Percentiles rank a stretch among this genome's conserved stretches.
Conservation (phyloP, 2,888 invertebrate species). For the Branchipolynoe longqiensis region DNA sequence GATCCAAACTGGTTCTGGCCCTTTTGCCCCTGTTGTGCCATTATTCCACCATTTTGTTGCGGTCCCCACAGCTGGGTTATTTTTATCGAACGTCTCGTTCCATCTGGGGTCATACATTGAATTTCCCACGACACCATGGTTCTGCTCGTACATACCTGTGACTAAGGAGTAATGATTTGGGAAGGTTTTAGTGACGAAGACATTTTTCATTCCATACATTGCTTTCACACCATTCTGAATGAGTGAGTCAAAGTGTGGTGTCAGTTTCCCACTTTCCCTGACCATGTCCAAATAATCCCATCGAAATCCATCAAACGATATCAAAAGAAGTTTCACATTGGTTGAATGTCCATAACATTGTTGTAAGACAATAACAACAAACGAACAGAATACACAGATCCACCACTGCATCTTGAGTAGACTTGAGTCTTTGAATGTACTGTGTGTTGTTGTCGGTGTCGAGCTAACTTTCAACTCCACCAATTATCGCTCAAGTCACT, state of each 20-base stretch:
- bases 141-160: constrained; percentile 85
- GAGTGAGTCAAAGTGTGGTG: constrained; percentile 85
- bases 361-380: neutral
- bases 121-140: constrained; percentile 88
- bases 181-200: constrained; percentile 86
- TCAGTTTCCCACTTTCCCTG: constrained; percentile 74
- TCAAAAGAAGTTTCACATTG: constrained; percentile 84
- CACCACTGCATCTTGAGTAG: neutral
- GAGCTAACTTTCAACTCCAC: constrained; percentile 10
- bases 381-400: neutral
- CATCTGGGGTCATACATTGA: constrained; percentile 84
- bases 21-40: constrained; percentile 75
- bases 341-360: constrained; percentile 51
- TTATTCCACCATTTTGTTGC: constrained; percentile 84
- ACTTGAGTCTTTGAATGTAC: no score
- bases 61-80: constrained; percentile 73
- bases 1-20: constrained; percentile 82
- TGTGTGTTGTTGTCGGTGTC: neutral
- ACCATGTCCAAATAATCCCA: constrained; percentile 86
- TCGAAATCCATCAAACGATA: constrained; percentile 88
- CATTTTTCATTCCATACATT: constrained; percentile 73
- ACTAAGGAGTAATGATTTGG: constrained; percentile 89
- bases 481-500: constrained; percentile 3
- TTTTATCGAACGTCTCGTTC: constrained; percentile 68
- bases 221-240: constrained; percentile 85